Conservation (phyloP, 1,140 invertebrate species). For the Neodiprion lecontei region DNA sequence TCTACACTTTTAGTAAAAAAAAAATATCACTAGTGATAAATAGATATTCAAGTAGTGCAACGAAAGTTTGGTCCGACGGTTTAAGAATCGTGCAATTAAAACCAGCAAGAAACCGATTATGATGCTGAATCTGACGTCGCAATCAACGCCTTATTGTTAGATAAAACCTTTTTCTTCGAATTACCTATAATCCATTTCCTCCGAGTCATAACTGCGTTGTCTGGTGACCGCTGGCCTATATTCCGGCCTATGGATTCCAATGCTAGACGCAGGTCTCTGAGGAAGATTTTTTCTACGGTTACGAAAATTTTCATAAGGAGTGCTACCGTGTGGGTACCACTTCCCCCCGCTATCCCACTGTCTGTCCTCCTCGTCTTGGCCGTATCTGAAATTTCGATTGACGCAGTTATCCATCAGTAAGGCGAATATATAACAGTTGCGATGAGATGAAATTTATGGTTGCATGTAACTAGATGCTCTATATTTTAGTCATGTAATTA, state of each 20-base stretch:
- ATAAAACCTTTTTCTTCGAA: not conserved
- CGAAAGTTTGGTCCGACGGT: too few species aligned
- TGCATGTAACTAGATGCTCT: too few species aligned
- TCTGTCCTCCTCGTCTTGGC: slow-evolving; percentile 70
- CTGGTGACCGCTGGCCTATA: slow-evolving; percentile 52
- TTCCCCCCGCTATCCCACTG: slow-evolving; percentile 75
- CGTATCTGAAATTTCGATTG: slow-evolving; percentile 56
- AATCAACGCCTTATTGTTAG: too few species aligned
- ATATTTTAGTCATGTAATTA: too few species aligned
- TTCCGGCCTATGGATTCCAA: slow-evolving; percentile 51
- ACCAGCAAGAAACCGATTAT: too few species aligned
- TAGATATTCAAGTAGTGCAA: too few species aligned
- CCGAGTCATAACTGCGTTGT: slow-evolving; percentile 55
- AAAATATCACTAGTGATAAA: too few species aligned
- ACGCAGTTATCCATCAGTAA: too few species aligned
- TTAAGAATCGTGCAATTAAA: too few species aligned
- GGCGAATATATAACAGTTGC: too few species aligned
- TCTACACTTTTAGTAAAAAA: not conserved
- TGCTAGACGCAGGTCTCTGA: slow-evolving; percentile 56
- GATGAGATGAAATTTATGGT: too few species aligned
- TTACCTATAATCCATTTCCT: slow-evolving; percentile 54
- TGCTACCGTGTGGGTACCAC: slow-evolving; percentile 45
- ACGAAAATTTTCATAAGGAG: slow-evolving; percentile 53
- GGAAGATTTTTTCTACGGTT: slow-evolving; percentile 54
- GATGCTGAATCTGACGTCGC: too few species aligned